These are phyloP conservation scores for Geodia barretti DNA, from an alignment of 37 sponge, comb jelly and placozoan species.

Conservation along the genomic window DNA sequence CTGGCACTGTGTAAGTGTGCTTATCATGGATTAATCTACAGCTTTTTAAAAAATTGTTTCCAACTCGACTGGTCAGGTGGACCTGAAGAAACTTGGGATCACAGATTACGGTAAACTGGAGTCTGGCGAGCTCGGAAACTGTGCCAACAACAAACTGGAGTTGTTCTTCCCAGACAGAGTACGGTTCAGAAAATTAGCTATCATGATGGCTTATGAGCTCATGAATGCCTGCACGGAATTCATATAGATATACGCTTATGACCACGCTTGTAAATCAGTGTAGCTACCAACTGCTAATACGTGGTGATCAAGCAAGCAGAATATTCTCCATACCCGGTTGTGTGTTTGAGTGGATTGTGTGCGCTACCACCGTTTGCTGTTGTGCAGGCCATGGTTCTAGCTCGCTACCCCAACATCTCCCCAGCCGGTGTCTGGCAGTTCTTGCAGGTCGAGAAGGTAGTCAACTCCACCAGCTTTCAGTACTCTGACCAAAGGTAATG, in stretches of 20 bases:
- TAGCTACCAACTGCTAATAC: too few relatives aligned
- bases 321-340: too few relatives aligned
- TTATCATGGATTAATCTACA: too few relatives aligned
- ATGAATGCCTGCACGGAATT: too few relatives aligned
- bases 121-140: conserved; percentile 35
- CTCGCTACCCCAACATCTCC: conserved; percentile 51
- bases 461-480: conserved; percentile 22
- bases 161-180: conserved; percentile 25
- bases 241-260: too few relatives aligned
- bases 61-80: conserved; percentile 7
- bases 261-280: too few relatives aligned
- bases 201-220: too few relatives aligned
- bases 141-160: conserved; percentile 62
- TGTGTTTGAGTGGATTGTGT: too few relatives aligned
- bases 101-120: conserved; percentile 39
- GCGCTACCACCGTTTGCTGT: too few relatives aligned
- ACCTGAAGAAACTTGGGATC: conserved; percentile 47
- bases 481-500: conserved; percentile 28
- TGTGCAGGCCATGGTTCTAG: conserved; percentile 32
- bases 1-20: too few relatives aligned
- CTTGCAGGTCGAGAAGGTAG: conserved; percentile 29
- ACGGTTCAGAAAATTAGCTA: too few relatives aligned
- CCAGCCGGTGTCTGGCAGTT: conserved; percentile 24
- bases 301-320: too few relatives aligned
- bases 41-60: neutral